A percentile compares a stretch with the other conserved stretches of the same genome.
Evolutionary conservation across 2,888 invertebrate species (phyloP).

Genomic region (Thera obeliscata): DNA sequence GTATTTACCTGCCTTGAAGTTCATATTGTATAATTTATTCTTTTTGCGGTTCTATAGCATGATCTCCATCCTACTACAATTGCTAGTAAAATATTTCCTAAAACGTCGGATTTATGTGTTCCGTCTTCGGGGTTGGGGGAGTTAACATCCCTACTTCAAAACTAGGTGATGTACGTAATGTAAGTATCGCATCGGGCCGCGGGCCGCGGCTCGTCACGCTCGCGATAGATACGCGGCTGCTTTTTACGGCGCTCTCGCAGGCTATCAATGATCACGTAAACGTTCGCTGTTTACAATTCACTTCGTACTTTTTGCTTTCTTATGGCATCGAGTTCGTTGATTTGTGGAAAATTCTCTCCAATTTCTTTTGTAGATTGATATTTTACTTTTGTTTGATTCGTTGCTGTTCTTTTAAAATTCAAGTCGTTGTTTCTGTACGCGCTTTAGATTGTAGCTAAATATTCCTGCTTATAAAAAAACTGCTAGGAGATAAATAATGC

Average conservation of each 20-base stretch:
- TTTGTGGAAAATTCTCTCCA: slow-evolving; percentile 2
- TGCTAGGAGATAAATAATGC: background rate
- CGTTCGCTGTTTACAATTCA: slow-evolving; percentile 20
- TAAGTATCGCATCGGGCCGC: background rate
- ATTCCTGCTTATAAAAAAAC: too few relatives aligned
- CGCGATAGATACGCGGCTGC: slow-evolving; percentile 15
- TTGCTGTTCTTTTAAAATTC: background rate
- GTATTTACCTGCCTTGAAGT: too few relatives aligned
- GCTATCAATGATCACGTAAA: slow-evolving; percentile 23
- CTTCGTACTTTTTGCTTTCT: slow-evolving; percentile 13
- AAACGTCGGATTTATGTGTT: too few relatives aligned
- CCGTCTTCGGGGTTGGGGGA: too few relatives aligned
- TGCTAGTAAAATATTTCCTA: too few relatives aligned
- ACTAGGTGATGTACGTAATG: background rate
- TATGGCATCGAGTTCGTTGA: slow-evolving; percentile 14
- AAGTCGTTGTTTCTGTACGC: background rate
- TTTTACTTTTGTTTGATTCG: background rate
- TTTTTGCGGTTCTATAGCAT: too few relatives aligned
- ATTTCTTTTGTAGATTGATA: background rate
- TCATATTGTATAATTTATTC: too few relatives aligned
- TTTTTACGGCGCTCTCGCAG: slow-evolving; percentile 19
- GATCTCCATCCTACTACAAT: too few relatives aligned
- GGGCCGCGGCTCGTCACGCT: background rate
- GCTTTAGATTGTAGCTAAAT: too few relatives aligned
- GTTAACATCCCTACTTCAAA: slow-evolving; percentile 9